Base-by-base conservation (phyloP, 2,888 invertebrate genomes). In the Coelinius sp. region DNA sequence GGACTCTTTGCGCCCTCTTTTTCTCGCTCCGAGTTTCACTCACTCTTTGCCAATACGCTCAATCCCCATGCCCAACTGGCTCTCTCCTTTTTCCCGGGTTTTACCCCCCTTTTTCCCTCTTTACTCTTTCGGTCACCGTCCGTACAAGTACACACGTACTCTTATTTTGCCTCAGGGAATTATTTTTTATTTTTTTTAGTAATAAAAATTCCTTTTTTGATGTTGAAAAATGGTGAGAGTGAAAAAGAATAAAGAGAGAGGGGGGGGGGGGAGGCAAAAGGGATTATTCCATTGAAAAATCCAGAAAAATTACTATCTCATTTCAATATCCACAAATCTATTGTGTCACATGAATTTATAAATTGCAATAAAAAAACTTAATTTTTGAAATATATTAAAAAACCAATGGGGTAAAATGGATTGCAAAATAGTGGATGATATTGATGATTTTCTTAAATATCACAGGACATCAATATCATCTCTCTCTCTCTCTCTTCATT, bases 21-120 rank as follows among this genome's bases (percentile, higher is more conserved):
- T 78, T 81, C 81, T 79, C 78, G 78, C 80, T 82, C 83, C 83
- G 80, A 80, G 76, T 49, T 79, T 78, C 74, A 75, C 79, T 24
- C 25, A 7, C 41, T 41, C 25, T 24, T 41, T 81, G 77, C 78
- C 79, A 78, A 81, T 78, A 76, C 80, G 46, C 69, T 65, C 68
- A 68, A 56, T 25, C 71, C 14, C 65, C 52, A 41, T 59, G 53
- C 67, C 20, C 56, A 49, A 49, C 46, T 44, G 14, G 44, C 17
- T 31, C 67, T 53, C 62, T 52, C 49, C 65, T 38, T 68, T 59
- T 65, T 62, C 22, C 44, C 70, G 56, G 63, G 59, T 63, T 53
- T 62, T 49, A 20, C 63, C 44, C 25, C 38, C 53, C 56, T n/a
- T 17, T 44, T 24, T 41, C 4, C 24, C 25, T 7, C 27, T 22